phyloP scores from a whole-genome alignment of 2,797 vertebrate species.

The Lepilemur ruficaudatus region DNA sequence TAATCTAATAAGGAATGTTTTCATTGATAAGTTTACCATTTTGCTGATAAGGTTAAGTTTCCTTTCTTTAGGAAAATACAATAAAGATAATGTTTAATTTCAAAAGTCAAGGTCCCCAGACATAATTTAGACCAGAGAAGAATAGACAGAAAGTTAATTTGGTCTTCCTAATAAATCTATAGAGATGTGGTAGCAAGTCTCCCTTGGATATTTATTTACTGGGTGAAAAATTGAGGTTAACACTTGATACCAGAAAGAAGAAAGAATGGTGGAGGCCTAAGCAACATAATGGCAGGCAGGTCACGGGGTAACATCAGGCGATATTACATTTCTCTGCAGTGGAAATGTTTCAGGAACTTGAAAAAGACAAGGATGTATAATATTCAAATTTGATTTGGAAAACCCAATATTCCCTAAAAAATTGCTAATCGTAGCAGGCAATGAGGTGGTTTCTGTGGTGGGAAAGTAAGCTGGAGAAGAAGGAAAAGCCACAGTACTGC shows the following conservation, averaged over 20 bases:
- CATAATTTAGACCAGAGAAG: not conserved
- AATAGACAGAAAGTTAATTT: not conserved
- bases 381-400: not conserved
- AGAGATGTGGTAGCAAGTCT: not conserved
- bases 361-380: not conserved
- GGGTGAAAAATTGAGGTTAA: not conserved
- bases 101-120: not conserved
- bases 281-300: not conserved
- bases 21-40: not conserved
- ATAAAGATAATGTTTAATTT: not conserved
- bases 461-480: not conserved
- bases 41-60: not conserved
- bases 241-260: not conserved
- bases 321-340: not conserved
- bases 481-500: not conserved
- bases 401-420: not conserved
- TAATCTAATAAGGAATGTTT: not conserved
- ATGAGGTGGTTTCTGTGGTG: not conserved
- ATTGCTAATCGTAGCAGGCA: not conserved
- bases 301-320: not conserved
- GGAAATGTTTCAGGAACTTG: not conserved
- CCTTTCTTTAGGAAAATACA: not conserved
- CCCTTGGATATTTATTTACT: not conserved
- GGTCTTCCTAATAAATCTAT: not conserved
- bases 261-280: not conserved